These are phyloP conservation scores for Eristalis tenax DNA, from an alignment of 2,888 invertebrate species.

Conservation along the genomic window DNA sequence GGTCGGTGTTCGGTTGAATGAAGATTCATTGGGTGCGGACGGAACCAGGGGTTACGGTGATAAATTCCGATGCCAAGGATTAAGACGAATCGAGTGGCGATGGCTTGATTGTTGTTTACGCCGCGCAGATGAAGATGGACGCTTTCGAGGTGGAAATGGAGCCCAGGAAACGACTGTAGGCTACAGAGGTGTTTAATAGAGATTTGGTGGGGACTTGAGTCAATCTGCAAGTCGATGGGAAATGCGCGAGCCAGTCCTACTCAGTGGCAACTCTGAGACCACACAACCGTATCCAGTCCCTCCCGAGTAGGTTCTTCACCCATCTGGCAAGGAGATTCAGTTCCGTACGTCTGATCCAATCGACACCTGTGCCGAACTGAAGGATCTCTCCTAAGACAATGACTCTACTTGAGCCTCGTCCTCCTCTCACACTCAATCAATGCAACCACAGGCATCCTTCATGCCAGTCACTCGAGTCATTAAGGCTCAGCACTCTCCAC, in stretches of 20 bases:
- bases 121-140: background rate
- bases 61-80: background rate
- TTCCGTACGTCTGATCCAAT: background rate
- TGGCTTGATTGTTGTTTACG: background rate
- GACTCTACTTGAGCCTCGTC: background rate
- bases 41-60: background rate
- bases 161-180: too few species aligned
- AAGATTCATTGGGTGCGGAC: conserved; percentile 1
- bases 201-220: too few species aligned
- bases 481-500: background rate
- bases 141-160: too few species aligned
- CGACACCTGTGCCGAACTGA: background rate
- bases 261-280: too few species aligned
- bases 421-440: conserved; percentile 13
- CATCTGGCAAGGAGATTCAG: background rate
- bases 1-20: background rate
- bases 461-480: conserved; percentile 33
- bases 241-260: too few species aligned
- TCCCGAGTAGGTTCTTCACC: too few species aligned
- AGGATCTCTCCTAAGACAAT: background rate
- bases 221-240: too few species aligned
- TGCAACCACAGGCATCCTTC: conserved; percentile 56
- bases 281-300: too few species aligned
- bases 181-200: too few species aligned
- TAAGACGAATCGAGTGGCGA: background rate